phyloP scores from a whole-genome alignment of 1,140 invertebrate genomes.

The Idris sp. region DNA sequence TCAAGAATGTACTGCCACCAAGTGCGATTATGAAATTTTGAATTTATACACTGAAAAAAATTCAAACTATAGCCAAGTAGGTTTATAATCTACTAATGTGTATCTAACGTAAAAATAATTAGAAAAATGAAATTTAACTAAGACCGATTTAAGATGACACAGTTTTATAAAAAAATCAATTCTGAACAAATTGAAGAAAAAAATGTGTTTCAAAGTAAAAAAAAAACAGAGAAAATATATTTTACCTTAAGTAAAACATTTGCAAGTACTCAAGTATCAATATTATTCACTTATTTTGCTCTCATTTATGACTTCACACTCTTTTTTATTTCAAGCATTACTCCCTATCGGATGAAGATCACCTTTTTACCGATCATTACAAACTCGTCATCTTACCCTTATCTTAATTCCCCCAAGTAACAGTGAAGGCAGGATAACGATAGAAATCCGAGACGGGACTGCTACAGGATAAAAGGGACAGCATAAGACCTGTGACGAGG shows the following conservation, averaged over 20 bases:
- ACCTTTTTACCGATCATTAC: slow-evolving; percentile 79
- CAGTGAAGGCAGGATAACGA: slow-evolving; percentile 51
- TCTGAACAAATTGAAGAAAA: background rate
- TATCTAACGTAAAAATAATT: slow-evolving; percentile 58
- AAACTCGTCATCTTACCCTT: slow-evolving; percentile 78
- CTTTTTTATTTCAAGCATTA: slow-evolving; percentile 53
- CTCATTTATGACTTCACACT: slow-evolving; percentile 37
- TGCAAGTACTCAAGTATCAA: slow-evolving; percentile 20
- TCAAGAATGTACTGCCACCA: slow-evolving; percentile 44
- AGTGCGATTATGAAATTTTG: slow-evolving; percentile 59
- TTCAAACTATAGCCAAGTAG: too few species aligned
- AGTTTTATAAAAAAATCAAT: too few species aligned
- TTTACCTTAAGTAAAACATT: background rate
- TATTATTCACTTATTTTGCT: slow-evolving; percentile 56
- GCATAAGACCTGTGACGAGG: slow-evolving; percentile 71
- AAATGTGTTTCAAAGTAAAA: background rate
- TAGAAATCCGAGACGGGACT: slow-evolving; percentile 37
- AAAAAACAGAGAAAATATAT: too few species aligned
- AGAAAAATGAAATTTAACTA: slow-evolving; percentile 21
- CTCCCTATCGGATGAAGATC: slow-evolving; percentile 75
- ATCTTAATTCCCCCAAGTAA: slow-evolving; percentile 71
- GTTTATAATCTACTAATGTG: too few species aligned
- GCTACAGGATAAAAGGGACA: slow-evolving; percentile 44
- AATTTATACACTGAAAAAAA: too few species aligned
- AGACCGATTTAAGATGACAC: slow-evolving; percentile 35